phyloP scores from a whole-genome alignment of 2,888 invertebrate species.

The Bembecia ichneumoniformis region DNA sequence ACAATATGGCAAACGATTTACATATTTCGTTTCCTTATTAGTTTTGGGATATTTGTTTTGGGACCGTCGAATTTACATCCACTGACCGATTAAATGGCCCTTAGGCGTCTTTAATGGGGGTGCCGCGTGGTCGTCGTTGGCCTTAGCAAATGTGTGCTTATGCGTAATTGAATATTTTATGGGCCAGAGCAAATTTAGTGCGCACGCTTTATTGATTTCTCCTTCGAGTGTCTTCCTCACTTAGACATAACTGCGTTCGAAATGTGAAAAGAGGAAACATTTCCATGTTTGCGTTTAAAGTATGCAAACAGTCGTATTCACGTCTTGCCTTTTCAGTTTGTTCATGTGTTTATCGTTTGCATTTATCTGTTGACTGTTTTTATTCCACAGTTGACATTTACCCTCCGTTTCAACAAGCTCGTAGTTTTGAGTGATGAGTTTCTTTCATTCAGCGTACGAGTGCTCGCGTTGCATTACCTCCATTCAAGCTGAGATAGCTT shows the following conservation, averaged over 20 bases:
- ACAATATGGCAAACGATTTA: conserved; percentile 72
- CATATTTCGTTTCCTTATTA: conserved; percentile 74
- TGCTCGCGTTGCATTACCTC: conserved; percentile 63
- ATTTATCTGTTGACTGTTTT: conserved; percentile 73
- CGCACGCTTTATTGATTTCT: conserved; percentile 56
- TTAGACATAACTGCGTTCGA: conserved; percentile 7
- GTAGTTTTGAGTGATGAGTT: conserved; percentile 51
- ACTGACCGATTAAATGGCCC: conserved; percentile 74
- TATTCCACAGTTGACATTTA: conserved; percentile 69
- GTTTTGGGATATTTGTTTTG: conserved; percentile 73
- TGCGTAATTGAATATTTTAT: conserved; percentile 73
- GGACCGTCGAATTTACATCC: conserved; percentile 70
- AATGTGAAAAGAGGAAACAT: conserved; percentile 9
- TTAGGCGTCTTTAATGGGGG: conserved; percentile 73
- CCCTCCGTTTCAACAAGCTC: conserved; percentile 65
- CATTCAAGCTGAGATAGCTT: conserved; percentile 68
- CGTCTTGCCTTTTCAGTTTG: conserved; percentile 54
- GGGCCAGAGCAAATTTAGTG: conserved; percentile 57
- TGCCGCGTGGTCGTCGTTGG: conserved; percentile 71
- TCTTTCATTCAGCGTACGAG: conserved; percentile 65
- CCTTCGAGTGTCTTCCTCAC: conserved; percentile 19
- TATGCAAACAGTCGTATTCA: conserved; percentile 48
- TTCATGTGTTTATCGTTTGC: conserved; percentile 67
- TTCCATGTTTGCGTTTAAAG: conserved; percentile 22
- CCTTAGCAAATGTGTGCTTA: conserved; percentile 71